Conservation (phyloP, 2,113 vertebrate genomes). For the Psittacula cyanocephala region DNA sequence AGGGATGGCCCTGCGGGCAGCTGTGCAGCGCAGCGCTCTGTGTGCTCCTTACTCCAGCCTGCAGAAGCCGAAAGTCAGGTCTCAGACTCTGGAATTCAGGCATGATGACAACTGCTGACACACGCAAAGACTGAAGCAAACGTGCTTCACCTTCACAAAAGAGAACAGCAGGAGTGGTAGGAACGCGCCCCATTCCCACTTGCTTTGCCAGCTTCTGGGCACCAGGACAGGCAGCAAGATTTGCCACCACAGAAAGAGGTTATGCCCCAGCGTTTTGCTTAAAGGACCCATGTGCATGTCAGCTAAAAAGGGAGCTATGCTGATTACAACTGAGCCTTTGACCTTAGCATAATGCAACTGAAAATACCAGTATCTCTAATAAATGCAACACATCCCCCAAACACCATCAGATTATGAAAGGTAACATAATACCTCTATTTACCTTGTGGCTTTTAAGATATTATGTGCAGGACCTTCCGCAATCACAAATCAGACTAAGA, state of each 20-base stretch:
- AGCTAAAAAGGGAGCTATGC: neutral
- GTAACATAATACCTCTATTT: neutral
- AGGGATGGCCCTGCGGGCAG: neutral
- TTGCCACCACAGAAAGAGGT: neutral
- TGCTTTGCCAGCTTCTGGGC: neutral
- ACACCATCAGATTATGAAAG: neutral
- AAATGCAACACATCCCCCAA: neutral
- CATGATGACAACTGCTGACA: fast-evolving
- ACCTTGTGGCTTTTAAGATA: neutral
- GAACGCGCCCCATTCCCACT: fast-evolving
- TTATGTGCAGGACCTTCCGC: neutral
- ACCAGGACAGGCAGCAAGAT: fast-evolving
- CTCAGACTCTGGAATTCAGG: neutral
- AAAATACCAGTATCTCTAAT: neutral
- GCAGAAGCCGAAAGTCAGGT: neutral
- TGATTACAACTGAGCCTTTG: neutral
- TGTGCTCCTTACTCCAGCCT: neutral
- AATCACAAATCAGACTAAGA: neutral
- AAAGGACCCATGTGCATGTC: neutral
- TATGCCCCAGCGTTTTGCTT: fast-evolving
- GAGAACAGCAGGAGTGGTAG: fast-evolving
- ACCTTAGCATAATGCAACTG: neutral
- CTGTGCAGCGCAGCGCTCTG: fast-evolving
- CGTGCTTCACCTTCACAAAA: neutral
- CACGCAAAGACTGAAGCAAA: fast-evolving